Evolutionary conservation across 1,140 invertebrate genomes (phyloP), one percentile per base, ranked within the genome.

Genomic region (Wasmannia auropunctata): DNA sequence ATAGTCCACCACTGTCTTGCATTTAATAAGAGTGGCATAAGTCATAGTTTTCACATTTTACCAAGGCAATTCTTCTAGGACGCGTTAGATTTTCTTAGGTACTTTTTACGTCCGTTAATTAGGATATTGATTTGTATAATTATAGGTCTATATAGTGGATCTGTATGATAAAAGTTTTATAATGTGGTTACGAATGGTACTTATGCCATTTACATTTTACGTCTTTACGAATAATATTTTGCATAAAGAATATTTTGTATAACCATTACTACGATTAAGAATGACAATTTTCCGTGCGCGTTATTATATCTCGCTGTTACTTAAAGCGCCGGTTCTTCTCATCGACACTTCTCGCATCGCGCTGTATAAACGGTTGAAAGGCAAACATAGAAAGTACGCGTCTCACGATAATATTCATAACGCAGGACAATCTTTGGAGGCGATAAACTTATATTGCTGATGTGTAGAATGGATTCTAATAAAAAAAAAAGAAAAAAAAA

Each of bases 11-110:
- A 51, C 19, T 81, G 62, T 63, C 56, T 90, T 90, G 86, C 83
- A 90, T 90, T 90, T 90, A 88, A 85, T 22, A 28, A 79, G 76
- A 87, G 37, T 77, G 81, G 76, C 81, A 88, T 88, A 88, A 90
- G 81, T 90, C 70, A 81, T 87, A 81, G 19, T 87, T 87, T 85
- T 89, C 62, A 74, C 11, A 34, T n/a, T 72, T 58, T 70, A 76
- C 19, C 11, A 85, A n/a, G 60, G 79, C 51, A 81, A 85, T 67
- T 69, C 72, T 65, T 77, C 19, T 74, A 62, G n/a, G 19, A 77
- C 60, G 51, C 14, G 43, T 49, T 81, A 62, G 46, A 31, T 77
- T n/a, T 86, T 83, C 51, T 76, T 72, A 83, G 54, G 5, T 62
- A 77, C 16, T 14, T 76, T n/a, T 70, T 67, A 65, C 34, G 46